Conservation (phyloP, 2,797 vertebrate genomes). For the Spea hammondii region DNA sequence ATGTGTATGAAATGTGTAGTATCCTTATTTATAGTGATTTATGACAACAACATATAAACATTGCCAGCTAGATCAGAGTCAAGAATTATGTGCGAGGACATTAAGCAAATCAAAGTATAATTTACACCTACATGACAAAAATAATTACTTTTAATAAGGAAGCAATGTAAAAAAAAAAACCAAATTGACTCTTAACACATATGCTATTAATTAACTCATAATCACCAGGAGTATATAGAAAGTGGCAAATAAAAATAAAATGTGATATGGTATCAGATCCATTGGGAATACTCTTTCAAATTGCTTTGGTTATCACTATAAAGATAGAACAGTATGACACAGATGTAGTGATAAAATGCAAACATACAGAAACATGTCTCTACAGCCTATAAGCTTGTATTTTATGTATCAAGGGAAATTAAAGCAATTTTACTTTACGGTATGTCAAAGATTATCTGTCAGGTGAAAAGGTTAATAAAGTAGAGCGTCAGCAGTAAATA, state of each 20-base stretch:
- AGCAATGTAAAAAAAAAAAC: not conserved
- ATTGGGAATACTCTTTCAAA: not conserved
- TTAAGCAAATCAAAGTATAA: not conserved
- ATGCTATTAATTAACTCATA: constrained; percentile 10
- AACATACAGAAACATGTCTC: not conserved
- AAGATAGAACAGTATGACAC: not conserved
- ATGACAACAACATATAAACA: not conserved
- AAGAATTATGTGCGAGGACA: not conserved
- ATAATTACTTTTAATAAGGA: not conserved
- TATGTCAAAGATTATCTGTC: constrained; percentile 6
- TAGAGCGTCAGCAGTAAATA: constrained; percentile 3
- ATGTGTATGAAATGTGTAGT: too few relatives aligned
- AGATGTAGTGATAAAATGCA: not conserved
- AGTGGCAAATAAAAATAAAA: not conserved
- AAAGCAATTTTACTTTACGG: constrained; percentile 2
- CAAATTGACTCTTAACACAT: not conserved
- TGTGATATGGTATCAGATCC: not conserved
- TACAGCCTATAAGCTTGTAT: not conserved
- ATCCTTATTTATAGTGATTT: not conserved
- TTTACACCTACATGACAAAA: not conserved
- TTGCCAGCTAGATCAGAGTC: not conserved
- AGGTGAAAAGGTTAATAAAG: constrained; percentile 33
- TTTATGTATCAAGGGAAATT: constrained; percentile 23
- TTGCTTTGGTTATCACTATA: constrained; percentile 27
- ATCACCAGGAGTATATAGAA: constrained; percentile 3